phyloP scores from a whole-genome alignment of 2,113 vertebrate species.

The Elephantulus edwardii region DNA sequence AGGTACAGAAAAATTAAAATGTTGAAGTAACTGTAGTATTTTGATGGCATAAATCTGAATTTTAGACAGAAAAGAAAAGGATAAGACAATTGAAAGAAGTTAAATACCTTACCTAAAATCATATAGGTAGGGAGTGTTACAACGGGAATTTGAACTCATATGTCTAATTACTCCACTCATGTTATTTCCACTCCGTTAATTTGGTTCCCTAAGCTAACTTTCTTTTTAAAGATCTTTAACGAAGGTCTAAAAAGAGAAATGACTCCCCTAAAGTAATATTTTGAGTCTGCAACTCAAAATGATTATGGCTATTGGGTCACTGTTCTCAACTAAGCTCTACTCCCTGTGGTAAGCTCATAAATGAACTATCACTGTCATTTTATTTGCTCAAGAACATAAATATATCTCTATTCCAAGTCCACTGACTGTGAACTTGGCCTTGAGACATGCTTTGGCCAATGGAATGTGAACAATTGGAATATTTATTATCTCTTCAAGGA shows the following conservation, averaged over 20 bases:
- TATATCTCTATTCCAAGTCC: neutral
- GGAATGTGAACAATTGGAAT: neutral
- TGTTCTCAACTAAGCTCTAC: neutral
- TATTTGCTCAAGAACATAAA: neutral
- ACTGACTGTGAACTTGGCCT: neutral
- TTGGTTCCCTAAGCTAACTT: neutral
- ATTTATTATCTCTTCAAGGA: neutral
- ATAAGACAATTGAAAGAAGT: neutral
- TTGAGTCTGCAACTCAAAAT: neutral
- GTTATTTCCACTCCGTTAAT: neutral
- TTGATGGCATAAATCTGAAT: neutral
- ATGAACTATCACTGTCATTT: neutral
- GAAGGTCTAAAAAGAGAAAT: neutral
- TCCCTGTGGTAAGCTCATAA: neutral
- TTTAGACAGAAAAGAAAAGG: slow-evolving; percentile 38
- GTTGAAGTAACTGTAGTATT: neutral
- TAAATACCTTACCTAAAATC: neutral
- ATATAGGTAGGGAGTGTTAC: neutral
- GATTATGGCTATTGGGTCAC: neutral
- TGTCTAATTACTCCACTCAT: neutral
- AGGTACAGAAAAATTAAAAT: slow-evolving; percentile 26
- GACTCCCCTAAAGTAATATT: neutral
- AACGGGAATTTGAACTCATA: neutral
- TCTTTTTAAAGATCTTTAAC: slow-evolving; percentile 45
- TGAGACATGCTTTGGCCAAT: neutral